Evolutionary conservation across 1,140 invertebrate species (phyloP).

Genomic region (Scaptomyza hsui): DNA sequence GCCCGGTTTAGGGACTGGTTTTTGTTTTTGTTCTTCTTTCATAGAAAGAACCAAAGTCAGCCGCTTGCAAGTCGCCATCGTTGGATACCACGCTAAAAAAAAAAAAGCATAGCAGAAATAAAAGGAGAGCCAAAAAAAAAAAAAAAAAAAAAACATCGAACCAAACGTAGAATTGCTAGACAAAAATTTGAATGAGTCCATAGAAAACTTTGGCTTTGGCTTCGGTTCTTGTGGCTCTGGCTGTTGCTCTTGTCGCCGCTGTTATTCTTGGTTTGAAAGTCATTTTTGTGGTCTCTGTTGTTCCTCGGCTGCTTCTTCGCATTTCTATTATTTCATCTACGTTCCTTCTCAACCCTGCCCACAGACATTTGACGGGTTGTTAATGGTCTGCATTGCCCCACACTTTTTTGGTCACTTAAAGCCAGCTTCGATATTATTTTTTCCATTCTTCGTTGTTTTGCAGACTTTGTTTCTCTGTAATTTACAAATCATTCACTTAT

Average conservation of each 20-base stretch:
- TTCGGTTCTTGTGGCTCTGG: slow-evolving; percentile 33
- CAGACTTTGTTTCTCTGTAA: slow-evolving; percentile 43
- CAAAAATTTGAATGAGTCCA: slow-evolving; percentile 67
- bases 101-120: slow-evolving; percentile 7
- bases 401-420: slow-evolving; percentile 42
- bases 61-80: slow-evolving; percentile 65
- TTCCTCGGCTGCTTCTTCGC: slow-evolving; percentile 25
- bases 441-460: background rate
- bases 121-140: background rate
- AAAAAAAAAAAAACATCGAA: slow-evolving; percentile 4
- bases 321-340: background rate
- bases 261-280: slow-evolving; percentile 60
- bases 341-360: slow-evolving; percentile 18
- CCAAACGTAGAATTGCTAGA: slow-evolving; percentile 61
- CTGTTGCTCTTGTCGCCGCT: slow-evolving; percentile 23
- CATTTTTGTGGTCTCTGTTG: slow-evolving; percentile 72
- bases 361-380: slow-evolving; percentile 45
- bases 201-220: slow-evolving; percentile 39
- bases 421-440: slow-evolving; percentile 33
- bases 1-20: slow-evolving; percentile 37
- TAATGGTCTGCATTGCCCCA: slow-evolving; percentile 63
- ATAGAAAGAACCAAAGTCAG: slow-evolving; percentile 64
- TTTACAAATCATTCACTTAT: slow-evolving; percentile 59
- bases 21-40: slow-evolving; percentile 18
- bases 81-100: slow-evolving; percentile 56